phyloP scores from a whole-genome alignment of 2,888 invertebrate genomes.

The Monoplex corrugatus region DNA sequence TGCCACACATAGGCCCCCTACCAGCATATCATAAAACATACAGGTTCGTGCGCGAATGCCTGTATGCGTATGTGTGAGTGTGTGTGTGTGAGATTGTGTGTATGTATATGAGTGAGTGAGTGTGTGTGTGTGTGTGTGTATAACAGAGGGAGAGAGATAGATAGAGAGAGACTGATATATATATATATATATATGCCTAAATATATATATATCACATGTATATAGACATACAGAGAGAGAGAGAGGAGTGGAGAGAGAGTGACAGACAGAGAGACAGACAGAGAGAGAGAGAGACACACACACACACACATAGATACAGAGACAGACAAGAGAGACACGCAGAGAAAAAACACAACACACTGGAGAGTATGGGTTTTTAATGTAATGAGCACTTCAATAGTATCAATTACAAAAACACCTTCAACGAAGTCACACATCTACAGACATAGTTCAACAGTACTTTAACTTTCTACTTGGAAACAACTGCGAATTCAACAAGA shows the following conservation, averaged over 20 bases:
- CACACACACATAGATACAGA: neutral
- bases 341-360: neutral
- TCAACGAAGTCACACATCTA: neutral
- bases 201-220: neutral
- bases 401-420: too few relatives aligned
- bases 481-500: too few relatives aligned
- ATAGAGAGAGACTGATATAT: neutral
- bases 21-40: too few relatives aligned
- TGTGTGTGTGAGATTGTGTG: neutral
- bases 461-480: too few relatives aligned
- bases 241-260: conserved; percentile 6
- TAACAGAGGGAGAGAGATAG: neutral
- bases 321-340: neutral
- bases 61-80: neutral
- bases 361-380: too few relatives aligned
- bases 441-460: too few relatives aligned
- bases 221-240: neutral
- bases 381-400: too few relatives aligned
- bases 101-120: neutral
- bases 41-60: neutral
- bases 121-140: neutral
- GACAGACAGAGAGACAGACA: conserved; percentile 31
- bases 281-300: conserved; percentile 23
- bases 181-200: neutral
- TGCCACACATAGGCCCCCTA: too few relatives aligned